Percentiles rank a stretch among this genome's conserved stretches.
Evolutionary conservation across 1,140 invertebrate genomes (phyloP).

Genomic region (Plodia interpunctella): DNA sequence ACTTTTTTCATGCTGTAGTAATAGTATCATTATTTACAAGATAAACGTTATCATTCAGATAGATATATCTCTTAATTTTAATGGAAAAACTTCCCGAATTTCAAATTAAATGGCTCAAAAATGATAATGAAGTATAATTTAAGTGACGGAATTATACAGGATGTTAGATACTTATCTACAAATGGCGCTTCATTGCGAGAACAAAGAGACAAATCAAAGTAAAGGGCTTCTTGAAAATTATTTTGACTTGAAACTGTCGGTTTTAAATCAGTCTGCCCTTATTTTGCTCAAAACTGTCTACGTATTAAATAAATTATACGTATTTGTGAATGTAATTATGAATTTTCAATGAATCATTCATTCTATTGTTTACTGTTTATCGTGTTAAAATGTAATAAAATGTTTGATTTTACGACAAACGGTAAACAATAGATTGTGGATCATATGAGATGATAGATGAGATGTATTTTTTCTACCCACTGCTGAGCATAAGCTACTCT

Average conservation of each 20-base stretch:
- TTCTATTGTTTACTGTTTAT: no score
- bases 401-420: no score
- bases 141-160: constrained; percentile 25
- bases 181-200: constrained; percentile 41
- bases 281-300: constrained; percentile 32
- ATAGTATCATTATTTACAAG: no score
- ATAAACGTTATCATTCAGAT: background rate
- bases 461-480: no score
- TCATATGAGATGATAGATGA: no score
- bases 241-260: constrained; percentile 38
- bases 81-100: constrained; percentile 2
- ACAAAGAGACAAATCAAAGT: constrained; percentile 51
- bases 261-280: constrained; percentile 23
- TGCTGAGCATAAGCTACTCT: no score
- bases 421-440: no score
- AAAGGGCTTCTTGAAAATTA: constrained; percentile 37
- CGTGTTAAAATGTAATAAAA: no score
- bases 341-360: no score
- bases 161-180: constrained; percentile 41
- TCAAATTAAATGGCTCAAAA: constrained; percentile 27
- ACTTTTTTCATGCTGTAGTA: no score
- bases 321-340: no score
- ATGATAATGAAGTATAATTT: constrained; percentile 30
- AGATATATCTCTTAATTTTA: background rate
- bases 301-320: background rate